phyloP scores from a whole-genome alignment of 2,888 invertebrate species.

The Drosophila neotestacea region DNA sequence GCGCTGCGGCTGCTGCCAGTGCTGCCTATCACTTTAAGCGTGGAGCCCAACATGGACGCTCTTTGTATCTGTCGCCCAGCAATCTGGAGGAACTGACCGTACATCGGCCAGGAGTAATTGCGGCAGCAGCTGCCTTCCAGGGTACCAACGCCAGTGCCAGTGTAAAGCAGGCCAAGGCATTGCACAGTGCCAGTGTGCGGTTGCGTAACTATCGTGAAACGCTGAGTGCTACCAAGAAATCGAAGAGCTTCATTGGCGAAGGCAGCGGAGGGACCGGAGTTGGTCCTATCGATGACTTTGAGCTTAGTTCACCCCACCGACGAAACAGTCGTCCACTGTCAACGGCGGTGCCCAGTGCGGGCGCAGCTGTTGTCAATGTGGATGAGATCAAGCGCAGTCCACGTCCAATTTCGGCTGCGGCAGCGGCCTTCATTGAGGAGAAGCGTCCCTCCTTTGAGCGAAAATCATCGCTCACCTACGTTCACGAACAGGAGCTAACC shows the following conservation, averaged over 20 bases:
- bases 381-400: constrained; percentile 85
- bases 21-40: constrained; percentile 84
- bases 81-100: constrained; percentile 84
- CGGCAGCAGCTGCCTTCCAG: constrained; percentile 84
- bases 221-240: constrained; percentile 84
- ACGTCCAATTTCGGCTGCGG: constrained; percentile 82
- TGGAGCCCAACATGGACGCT: constrained; percentile 84
- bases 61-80: constrained; percentile 85
- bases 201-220: constrained; percentile 84
- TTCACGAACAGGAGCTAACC: constrained; percentile 83
- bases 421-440: constrained; percentile 84
- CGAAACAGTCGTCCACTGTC: constrained; percentile 85
- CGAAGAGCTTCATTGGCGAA: constrained; percentile 85
- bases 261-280: constrained; percentile 56
- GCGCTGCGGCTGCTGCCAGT: constrained; percentile 82
- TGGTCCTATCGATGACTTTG: constrained; percentile 77
- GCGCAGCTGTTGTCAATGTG: constrained; percentile 70
- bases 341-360: constrained; percentile 64
- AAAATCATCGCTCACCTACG: constrained; percentile 83
- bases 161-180: constrained; percentile 83
- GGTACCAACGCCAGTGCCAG: constrained; percentile 85
- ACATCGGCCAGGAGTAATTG: constrained; percentile 82
- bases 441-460: constrained; percentile 85
- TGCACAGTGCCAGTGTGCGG: constrained; percentile 85
- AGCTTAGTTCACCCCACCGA: constrained; percentile 84